Conservation (phyloP, 2,797 vertebrate genomes). For the Lycodopsis pacificus region DNA sequence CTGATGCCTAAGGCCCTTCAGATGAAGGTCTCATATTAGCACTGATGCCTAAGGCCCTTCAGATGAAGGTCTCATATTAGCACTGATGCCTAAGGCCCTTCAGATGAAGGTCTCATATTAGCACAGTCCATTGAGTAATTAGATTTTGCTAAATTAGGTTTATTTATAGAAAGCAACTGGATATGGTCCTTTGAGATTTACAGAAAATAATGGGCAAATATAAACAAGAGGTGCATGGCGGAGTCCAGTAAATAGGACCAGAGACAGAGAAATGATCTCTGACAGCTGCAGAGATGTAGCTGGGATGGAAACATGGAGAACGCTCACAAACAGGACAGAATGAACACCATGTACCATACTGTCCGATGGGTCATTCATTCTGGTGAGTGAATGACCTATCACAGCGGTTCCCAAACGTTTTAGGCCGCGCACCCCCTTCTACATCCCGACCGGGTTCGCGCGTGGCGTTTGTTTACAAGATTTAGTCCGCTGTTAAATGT, state of each 20-base stretch:
- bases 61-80: not conserved
- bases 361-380: too few species aligned
- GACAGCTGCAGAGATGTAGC: constrained; percentile 6
- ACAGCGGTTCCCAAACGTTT: too few species aligned
- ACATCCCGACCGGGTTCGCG: too few species aligned
- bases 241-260: constrained; percentile 7
- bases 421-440: too few species aligned
- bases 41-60: too few species aligned
- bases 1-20: too few species aligned
- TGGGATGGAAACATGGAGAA: constrained; percentile 20
- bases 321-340: constrained; percentile 17
- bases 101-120: not conserved
- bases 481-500: too few species aligned
- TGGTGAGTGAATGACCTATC: too few species aligned
- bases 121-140: constrained; percentile 6
- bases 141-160: constrained; percentile 19
- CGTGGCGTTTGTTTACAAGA: too few species aligned
- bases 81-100: too few species aligned
- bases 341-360: not conserved
- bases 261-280: not conserved
- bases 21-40: constrained; percentile 1
- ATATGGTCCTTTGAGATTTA: constrained; percentile 11
- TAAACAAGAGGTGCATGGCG: constrained; percentile 17
- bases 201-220: constrained; percentile 30
- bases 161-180: constrained; percentile 37